Conservation (phyloP, 1,140 invertebrate species). For the Drosophila tristis region DNA sequence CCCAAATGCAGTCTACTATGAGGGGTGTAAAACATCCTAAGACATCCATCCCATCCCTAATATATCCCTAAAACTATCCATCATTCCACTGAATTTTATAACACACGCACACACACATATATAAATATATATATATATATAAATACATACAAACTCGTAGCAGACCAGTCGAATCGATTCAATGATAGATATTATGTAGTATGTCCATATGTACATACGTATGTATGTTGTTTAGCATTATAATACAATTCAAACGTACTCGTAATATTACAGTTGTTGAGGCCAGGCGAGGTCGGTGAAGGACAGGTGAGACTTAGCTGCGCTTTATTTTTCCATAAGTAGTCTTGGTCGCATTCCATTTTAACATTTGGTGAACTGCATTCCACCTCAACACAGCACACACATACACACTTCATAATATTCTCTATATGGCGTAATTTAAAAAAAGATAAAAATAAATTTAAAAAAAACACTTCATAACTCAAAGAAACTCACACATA, state of each 20-base stretch:
- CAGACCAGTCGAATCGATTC: constrained; percentile 1
- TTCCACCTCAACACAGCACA: constrained; percentile 12
- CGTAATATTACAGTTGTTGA: constrained; percentile 87
- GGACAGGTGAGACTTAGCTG: constrained; percentile 87
- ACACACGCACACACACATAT: not conserved
- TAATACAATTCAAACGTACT: constrained; percentile 50
- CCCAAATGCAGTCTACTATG: too few relatives aligned
- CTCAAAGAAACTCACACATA: constrained; percentile 7
- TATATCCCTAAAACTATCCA: too few relatives aligned
- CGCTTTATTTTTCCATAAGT: constrained; percentile 36
- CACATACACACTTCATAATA: not conserved
- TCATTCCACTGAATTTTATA: too few relatives aligned
- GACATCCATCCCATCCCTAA: too few relatives aligned
- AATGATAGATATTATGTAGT: not conserved
- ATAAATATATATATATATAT: too few relatives aligned
- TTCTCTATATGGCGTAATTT: too few relatives aligned
- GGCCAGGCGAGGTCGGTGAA: constrained; percentile 91
- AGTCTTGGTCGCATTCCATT: constrained; percentile 43
- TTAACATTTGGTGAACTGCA: constrained; percentile 12
- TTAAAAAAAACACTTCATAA: not conserved
- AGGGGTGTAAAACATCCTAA: too few relatives aligned
- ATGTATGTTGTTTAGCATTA: constrained; percentile 31
- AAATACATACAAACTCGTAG: not conserved
- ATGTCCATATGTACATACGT: constrained; percentile 7
- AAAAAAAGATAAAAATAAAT: too few relatives aligned